Evolutionary conservation across 2,888 invertebrate species (phyloP).

Genomic region (Luffia ferchaultella): DNA sequence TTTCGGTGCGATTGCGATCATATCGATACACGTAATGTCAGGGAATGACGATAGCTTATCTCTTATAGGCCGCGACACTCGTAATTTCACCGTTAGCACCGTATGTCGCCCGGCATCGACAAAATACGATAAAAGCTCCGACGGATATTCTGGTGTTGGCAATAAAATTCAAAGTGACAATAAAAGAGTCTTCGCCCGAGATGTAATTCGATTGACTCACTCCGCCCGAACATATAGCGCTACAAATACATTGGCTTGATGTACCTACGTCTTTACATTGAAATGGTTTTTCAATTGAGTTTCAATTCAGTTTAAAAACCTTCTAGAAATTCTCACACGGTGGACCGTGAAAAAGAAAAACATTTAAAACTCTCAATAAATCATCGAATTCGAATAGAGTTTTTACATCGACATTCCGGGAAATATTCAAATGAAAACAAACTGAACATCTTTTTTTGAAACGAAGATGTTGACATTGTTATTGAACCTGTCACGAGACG

Average conservation of each 20-base stretch:
- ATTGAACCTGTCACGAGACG: constrained; percentile 6
- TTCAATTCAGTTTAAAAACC: neutral
- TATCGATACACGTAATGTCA: constrained; percentile 40
- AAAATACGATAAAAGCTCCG: constrained; percentile 18
- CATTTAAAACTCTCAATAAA: too few species aligned
- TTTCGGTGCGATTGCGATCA: constrained; percentile 30
- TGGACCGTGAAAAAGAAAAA: neutral
- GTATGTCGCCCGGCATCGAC: neutral
- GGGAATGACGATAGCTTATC: constrained; percentile 36
- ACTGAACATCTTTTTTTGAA: neutral
- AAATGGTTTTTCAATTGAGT: neutral
- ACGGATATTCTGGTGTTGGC: constrained; percentile 8
- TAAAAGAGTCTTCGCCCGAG: neutral
- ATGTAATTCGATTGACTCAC: neutral
- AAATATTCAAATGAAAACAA: neutral
- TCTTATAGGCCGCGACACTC: constrained; percentile 22
- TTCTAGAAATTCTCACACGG: neutral
- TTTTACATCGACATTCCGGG: too few species aligned
- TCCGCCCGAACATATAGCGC: too few species aligned
- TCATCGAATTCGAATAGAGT: too few species aligned
- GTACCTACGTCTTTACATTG: neutral
- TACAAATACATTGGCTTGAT: neutral
- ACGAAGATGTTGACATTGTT: neutral
- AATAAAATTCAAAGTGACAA: constrained; percentile 14
- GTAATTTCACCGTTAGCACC: constrained; percentile 23